Evolutionary conservation across 2,113 vertebrate species (phyloP).

Genomic region (Ammospiza nelsoni): DNA sequence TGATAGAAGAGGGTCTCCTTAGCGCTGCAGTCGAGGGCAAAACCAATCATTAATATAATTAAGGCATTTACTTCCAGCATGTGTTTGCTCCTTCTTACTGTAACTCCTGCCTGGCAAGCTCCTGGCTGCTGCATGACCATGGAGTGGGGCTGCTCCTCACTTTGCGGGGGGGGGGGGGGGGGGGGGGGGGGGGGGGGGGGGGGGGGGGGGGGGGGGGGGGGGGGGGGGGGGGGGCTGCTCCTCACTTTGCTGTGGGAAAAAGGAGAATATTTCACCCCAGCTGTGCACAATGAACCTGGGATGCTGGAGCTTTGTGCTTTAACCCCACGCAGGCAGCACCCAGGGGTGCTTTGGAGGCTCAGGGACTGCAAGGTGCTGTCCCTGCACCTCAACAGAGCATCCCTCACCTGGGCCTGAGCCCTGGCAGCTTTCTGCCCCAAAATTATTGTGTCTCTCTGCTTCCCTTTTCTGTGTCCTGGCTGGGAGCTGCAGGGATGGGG

Average conservation of each 20-base stretch:
- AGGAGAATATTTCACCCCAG: accelerated
- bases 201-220: no score
- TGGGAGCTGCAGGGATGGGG: background rate
- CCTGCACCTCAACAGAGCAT: background rate
- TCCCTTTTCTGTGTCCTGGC: background rate
- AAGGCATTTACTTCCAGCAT: background rate
- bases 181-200: no score
- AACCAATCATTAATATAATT: conserved; percentile 11
- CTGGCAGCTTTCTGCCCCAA: background rate
- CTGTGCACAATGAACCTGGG: accelerated
- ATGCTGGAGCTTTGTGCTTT: background rate
- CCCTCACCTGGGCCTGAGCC: background rate
- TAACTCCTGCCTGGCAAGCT: background rate
- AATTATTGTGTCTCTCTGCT: background rate
- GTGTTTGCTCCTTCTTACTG: background rate
- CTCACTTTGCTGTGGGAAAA: accelerated
- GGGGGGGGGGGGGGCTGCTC: background rate
- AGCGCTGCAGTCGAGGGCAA: background rate
- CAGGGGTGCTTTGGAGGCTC: background rate
- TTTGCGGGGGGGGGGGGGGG: no score
- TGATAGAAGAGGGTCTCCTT: conserved; percentile 42
- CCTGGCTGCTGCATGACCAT: background rate
- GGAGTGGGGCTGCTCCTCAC: accelerated
- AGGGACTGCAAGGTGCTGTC: background rate
- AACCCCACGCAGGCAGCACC: accelerated